Conservation (phyloP, 2,113 vertebrate species). For the Otolemur garnettii region DNA sequence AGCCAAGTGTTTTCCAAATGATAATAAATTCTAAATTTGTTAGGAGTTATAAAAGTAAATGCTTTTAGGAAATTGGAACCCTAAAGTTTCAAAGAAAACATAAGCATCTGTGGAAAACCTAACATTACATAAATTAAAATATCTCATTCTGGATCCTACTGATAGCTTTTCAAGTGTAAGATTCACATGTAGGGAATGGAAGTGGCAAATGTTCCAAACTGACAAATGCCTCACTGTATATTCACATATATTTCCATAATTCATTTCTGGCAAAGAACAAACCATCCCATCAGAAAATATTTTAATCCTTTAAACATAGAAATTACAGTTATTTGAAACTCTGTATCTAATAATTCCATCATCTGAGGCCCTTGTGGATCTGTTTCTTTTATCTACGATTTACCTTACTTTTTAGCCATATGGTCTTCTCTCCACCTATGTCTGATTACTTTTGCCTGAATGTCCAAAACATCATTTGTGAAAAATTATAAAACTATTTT, state of each 20-base stretch:
- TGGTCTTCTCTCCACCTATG: not conserved
- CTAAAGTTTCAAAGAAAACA: constrained; percentile 27
- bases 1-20: not conserved
- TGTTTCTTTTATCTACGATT: constrained; percentile 23
- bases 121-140: not conserved
- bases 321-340: not conserved
- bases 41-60: not conserved
- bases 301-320: constrained; percentile 48
- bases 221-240: not conserved
- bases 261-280: not conserved
- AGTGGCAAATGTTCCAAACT: not conserved
- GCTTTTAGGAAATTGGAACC: not conserved
- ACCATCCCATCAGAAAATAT: not conserved
- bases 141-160: not conserved
- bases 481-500: constrained; percentile 16
- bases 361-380: not conserved
- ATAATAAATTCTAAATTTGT: constrained; percentile 27
- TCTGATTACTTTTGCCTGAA: constrained; percentile 33
- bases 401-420: not conserved
- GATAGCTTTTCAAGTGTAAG: not conserved
- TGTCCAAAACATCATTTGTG: not conserved
- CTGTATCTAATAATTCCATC: constrained; percentile 2
- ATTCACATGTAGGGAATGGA: not conserved
- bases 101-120: not conserved
- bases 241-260: not conserved